A percentile compares a stretch with the other conserved stretches of the same genome.
Conservation (phyloP, 2,113 vertebrate genomes). For the Pelobates fuscus region DNA sequence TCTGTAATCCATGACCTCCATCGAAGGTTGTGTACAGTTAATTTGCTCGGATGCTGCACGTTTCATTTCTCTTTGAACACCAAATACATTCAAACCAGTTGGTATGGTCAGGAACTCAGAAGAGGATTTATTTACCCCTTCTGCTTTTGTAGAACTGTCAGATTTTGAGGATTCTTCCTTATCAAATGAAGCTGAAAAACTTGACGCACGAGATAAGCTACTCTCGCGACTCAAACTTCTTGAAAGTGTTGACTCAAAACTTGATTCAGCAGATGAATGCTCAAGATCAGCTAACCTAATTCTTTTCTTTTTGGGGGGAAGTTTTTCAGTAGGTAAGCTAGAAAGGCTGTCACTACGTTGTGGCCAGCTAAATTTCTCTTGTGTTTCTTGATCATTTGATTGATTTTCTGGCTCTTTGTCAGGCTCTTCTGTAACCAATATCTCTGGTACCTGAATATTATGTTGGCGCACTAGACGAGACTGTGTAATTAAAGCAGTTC, state of each 20-base stretch:
- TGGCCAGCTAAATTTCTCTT: slow-evolving; percentile 92
- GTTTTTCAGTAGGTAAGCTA: slow-evolving; percentile 92
- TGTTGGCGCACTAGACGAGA: slow-evolving; percentile 90
- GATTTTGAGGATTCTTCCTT: slow-evolving; percentile 82
- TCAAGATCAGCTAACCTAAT: slow-evolving; percentile 94
- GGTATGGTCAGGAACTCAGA: slow-evolving; percentile 81
- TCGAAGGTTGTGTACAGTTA: slow-evolving; percentile 78
- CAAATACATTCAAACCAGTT: slow-evolving; percentile 75
- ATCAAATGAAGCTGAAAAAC: slow-evolving; percentile 91
- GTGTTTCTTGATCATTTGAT: slow-evolving; percentile 76
- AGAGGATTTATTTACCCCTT: slow-evolving; percentile 69
- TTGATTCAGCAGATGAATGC: slow-evolving; percentile 91
- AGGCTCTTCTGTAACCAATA: slow-evolving; percentile 95
- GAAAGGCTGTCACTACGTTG: slow-evolving; percentile 94
- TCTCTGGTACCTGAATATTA: slow-evolving; percentile 97
- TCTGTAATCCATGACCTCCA: slow-evolving; percentile 86
- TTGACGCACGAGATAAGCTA: slow-evolving; percentile 89
- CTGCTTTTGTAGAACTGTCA: slow-evolving; percentile 76
- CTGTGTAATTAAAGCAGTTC: slow-evolving; percentile 66
- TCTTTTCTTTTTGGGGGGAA: slow-evolving; percentile 96
- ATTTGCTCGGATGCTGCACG: slow-evolving; percentile 92
- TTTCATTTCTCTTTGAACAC: slow-evolving; percentile 86
- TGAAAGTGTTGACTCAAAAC: slow-evolving; percentile 89
- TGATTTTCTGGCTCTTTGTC: slow-evolving; percentile 85
- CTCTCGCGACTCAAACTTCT: slow-evolving; percentile 92